phyloP scores from a whole-genome alignment of 2,888 invertebrate species.

The Lithophane ornitopus region DNA sequence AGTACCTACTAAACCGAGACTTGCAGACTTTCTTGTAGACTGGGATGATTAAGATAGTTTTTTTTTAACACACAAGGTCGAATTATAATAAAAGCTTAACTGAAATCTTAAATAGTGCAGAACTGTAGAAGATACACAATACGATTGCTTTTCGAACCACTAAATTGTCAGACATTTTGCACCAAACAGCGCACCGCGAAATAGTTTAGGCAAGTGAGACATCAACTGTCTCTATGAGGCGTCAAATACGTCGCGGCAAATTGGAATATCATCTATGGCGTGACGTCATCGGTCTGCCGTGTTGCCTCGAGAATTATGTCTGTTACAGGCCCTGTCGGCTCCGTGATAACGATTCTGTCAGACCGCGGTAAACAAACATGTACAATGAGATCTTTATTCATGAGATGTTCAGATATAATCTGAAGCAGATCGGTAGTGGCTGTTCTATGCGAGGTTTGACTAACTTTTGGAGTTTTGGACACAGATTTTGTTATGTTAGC shows the following conservation, averaged over 20 bases:
- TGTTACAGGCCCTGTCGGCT: constrained; percentile 68
- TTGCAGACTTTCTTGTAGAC: background rate
- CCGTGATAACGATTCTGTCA: constrained; percentile 70
- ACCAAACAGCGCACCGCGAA: constrained; percentile 9
- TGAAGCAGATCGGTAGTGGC: constrained; percentile 29
- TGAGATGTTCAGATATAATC: constrained; percentile 68
- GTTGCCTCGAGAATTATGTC: constrained; percentile 67
- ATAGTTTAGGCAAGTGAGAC: constrained; percentile 39
- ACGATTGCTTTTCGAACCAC: background rate
- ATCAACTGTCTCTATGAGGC: constrained; percentile 43
- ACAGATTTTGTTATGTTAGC: background rate
- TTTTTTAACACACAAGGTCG: background rate
- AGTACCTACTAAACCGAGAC: background rate
- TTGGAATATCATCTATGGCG: constrained; percentile 62
- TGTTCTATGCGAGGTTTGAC: constrained; percentile 18
- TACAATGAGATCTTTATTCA: constrained; percentile 74
- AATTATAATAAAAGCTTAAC: background rate
- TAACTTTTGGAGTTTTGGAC: constrained; percentile 8
- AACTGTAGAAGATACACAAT: background rate
- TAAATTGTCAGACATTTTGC: constrained; percentile 17
- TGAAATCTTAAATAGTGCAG: background rate
- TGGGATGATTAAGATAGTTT: background rate
- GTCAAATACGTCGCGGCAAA: constrained; percentile 59
- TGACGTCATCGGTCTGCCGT: constrained; percentile 68
- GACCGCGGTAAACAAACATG: constrained; percentile 68